phyloP scores from a whole-genome alignment of 2,113 vertebrate genomes.

The Coturnix japonica region DNA sequence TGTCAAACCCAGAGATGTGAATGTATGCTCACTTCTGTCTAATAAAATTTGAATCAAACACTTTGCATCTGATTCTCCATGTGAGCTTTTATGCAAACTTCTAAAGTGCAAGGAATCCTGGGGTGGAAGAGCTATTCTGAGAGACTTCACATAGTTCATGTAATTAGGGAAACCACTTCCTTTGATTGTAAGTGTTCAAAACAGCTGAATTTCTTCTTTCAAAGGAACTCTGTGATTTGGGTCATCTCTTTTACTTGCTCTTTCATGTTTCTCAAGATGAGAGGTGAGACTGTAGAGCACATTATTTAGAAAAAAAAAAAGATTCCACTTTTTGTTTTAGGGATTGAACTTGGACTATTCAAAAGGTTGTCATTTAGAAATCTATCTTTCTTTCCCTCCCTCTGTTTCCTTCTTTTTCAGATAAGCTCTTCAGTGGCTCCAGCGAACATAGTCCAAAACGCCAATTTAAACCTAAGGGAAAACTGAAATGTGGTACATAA shows the following conservation, averaged over 20 bases:
- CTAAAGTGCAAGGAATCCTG: slow-evolving; percentile 88
- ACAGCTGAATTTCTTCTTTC: slow-evolving; percentile 86
- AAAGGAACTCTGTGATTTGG: slow-evolving; percentile 87
- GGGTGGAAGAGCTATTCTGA: slow-evolving; percentile 87
- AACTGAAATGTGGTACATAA: slow-evolving; percentile 63
- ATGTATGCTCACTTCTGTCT: slow-evolving; percentile 79
- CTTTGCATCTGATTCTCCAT: slow-evolving; percentile 86
- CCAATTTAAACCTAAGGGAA: slow-evolving; percentile 77
- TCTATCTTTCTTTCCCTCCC: slow-evolving; percentile 74
- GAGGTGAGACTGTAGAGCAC: slow-evolving; percentile 81
- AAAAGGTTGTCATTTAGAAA: slow-evolving; percentile 81
- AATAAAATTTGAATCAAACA: slow-evolving; percentile 87
- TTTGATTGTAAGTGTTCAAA: slow-evolving; percentile 90
- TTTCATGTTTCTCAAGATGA: slow-evolving; percentile 86
- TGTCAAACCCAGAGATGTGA: slow-evolving; percentile 69
- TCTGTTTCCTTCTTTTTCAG: slow-evolving; percentile 77
- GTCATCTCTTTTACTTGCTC: slow-evolving; percentile 85
- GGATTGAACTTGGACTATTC: slow-evolving; percentile 84
- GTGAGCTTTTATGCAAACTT: slow-evolving; percentile 89
- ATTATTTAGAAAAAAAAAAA: slow-evolving; percentile 80
- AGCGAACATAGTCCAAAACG: slow-evolving; percentile 69
- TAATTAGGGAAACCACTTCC: slow-evolving; percentile 89
- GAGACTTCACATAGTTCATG: slow-evolving; percentile 87
- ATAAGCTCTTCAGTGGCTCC: slow-evolving; percentile 64
- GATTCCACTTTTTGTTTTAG: slow-evolving; percentile 86